Evolutionary conservation across 1,140 invertebrate genomes (phyloP).

Genomic region (Pristionchus pacificus): DNA sequence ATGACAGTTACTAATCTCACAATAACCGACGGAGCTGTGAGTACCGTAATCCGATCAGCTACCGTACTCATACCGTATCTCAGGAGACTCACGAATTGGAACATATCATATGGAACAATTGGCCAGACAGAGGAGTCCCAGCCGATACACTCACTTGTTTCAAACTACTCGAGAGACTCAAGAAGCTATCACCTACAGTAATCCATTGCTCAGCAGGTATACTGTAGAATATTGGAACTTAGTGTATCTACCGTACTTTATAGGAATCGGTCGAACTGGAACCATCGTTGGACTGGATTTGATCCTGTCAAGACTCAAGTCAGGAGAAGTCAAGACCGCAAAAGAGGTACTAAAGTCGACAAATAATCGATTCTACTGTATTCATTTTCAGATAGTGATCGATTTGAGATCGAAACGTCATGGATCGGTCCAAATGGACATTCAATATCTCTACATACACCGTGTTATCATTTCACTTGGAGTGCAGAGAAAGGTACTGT

Average conservation of each 20-base stretch:
- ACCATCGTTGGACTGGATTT: slow-evolving; percentile 43
- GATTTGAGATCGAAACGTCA: slow-evolving; percentile 32
- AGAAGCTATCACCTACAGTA: slow-evolving; percentile 41
- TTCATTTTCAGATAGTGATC: slow-evolving; percentile 44
- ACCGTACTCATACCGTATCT: background rate
- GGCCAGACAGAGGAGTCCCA: slow-evolving; percentile 46
- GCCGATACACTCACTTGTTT: slow-evolving; percentile 34
- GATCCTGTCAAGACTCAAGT: slow-evolving; percentile 31
- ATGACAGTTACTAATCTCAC: slow-evolving; percentile 25
- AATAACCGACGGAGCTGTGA: slow-evolving; percentile 24
- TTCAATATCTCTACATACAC: slow-evolving; percentile 44
- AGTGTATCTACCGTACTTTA: slow-evolving; percentile 5
- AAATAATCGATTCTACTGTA: background rate
- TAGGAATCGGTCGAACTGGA: slow-evolving; percentile 42
- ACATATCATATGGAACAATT: slow-evolving; percentile 41
- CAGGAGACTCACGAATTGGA: slow-evolving; percentile 31
- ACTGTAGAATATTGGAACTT: background rate
- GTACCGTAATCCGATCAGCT: background rate
- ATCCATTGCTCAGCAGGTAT: slow-evolving; percentile 43
- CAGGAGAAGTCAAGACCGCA: slow-evolving; percentile 32
- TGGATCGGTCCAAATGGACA: slow-evolving; percentile 45
- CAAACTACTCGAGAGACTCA: slow-evolving; percentile 38
- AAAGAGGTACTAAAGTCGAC: background rate
- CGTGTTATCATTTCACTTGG: slow-evolving; percentile 40
- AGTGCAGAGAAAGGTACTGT: slow-evolving; percentile 39